These are phyloP conservation scores for Tridacna gigas DNA, from an alignment of 2,888 invertebrate species.

Conservation along the genomic window DNA sequence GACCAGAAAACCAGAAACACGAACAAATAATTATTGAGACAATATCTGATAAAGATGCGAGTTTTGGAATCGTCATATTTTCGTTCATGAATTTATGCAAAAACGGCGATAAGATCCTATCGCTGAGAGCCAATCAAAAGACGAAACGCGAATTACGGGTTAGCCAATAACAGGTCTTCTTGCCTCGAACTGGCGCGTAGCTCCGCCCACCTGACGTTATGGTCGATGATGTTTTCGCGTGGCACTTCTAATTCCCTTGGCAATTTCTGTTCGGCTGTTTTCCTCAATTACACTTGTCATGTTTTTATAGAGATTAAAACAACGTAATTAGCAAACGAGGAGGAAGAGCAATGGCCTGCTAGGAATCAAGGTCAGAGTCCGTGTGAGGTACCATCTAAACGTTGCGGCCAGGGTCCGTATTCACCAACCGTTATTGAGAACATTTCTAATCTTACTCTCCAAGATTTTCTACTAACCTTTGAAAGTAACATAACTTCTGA, in stretches of 20 bases:
- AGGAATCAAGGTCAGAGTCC: not conserved
- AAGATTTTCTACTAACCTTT: not conserved
- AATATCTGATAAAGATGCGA: slow-evolving; percentile 61
- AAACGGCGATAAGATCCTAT: slow-evolving; percentile 31
- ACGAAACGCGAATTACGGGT: not conserved
- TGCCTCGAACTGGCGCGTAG: slow-evolving; percentile 18
- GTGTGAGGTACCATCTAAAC: slow-evolving; percentile 8
- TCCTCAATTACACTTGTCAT: slow-evolving; percentile 32
- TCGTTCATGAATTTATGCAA: slow-evolving; percentile 53
- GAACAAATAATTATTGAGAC: slow-evolving; percentile 58
- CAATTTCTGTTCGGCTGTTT: slow-evolving; percentile 26
- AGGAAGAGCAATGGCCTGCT: slow-evolving; percentile 22
- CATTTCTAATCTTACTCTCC: not conserved
- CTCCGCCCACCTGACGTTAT: slow-evolving; percentile 23
- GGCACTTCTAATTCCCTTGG: slow-evolving; percentile 28
- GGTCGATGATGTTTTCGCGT: slow-evolving; percentile 24
- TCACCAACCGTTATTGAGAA: not conserved
- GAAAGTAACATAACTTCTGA: not conserved
- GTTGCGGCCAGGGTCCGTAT: too few relatives aligned
- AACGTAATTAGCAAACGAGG: slow-evolving; percentile 27
- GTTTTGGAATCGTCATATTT: slow-evolving; percentile 27
- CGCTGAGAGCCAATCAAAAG: slow-evolving; percentile 45
- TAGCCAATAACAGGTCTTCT: slow-evolving; percentile 39
- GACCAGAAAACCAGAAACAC: slow-evolving; percentile 56
- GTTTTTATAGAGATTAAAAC: slow-evolving; percentile 31